Evolutionary conservation across 1,140 invertebrate species (phyloP), one percentile per base, ranked within the genome.

Genomic region (Propsilocerus akamusi): DNA sequence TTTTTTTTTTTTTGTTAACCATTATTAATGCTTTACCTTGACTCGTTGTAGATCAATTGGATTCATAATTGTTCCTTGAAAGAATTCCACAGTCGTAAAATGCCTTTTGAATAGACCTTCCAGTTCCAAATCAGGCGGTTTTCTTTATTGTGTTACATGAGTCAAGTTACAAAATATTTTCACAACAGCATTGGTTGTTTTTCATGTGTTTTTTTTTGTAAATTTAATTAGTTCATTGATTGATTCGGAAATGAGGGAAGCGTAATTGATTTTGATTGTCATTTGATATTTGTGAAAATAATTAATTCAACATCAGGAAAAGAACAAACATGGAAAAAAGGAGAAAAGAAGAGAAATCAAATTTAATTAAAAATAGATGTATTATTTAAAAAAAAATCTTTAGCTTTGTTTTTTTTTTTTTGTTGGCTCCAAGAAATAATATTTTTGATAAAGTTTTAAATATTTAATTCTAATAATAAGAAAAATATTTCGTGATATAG

Each of bases 31-130:
- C 70, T 75, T 87, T 83, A 98, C 93, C 87, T 96, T 96, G 60
- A 97, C 93, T 77, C 94, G 80, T 72, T 96, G 90, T 54, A 98
- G 83, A 75, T 98, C 94, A 75, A 96, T 95, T 66, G 93, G 91
- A 76, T 96, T 97, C 95, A 98, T 98, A 69, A 97, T 97, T 73
- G 91, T 95, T 71, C 94, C 95, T 80, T 97, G 91, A 81, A 97
- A 97, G 82, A 97, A 98, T 77, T 97, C 92, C 72, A 98, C 93
- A 66, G 94, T 97, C 61, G 93, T 98, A 78, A 97, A 97, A 78
- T 97, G 93, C 72, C 94, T 81, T 77, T 98, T 98, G 78, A 98
- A 94, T 64, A 97, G 81, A 75, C 93, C 92, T 79, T 97, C 93
- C 75, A 98, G 78, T 78, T 97, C 93, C 73, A 97, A 80, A 76